phyloP scores from a whole-genome alignment of 2,113 vertebrate species.

The Nettapus auritus region DNA sequence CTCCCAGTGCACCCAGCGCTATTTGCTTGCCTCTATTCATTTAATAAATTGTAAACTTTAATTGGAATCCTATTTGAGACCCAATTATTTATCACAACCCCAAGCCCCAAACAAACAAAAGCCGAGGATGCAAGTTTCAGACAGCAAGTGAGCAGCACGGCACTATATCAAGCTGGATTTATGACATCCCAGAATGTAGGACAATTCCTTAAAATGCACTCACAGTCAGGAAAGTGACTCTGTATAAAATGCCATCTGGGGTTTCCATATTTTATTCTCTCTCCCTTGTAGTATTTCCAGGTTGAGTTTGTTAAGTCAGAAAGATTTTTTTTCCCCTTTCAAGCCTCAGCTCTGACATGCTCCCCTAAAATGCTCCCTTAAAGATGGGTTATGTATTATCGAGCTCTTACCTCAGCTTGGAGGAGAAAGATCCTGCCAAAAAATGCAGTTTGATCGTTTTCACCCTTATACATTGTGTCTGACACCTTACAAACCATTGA shows the following conservation, averaged over 20 bases:
- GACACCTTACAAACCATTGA: not conserved
- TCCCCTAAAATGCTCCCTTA: not conserved
- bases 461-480: not conserved
- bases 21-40: too few relatives aligned
- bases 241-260: constrained; percentile 45
- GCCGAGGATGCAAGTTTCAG: not conserved
- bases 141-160: not conserved
- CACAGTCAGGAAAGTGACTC: constrained; percentile 28
- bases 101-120: not conserved
- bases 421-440: not conserved
- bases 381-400: not conserved
- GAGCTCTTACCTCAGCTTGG: not conserved
- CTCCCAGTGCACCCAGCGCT: too few relatives aligned
- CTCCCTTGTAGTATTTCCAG: not conserved
- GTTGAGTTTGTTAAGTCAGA: constrained; percentile 47
- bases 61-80: too few relatives aligned
- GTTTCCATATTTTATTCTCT: constrained; percentile 49
- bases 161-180: constrained; percentile 8
- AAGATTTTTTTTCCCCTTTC: not conserved
- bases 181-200: constrained; percentile 16
- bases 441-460: not conserved
- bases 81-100: too few relatives aligned
- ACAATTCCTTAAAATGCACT: constrained; percentile 55
- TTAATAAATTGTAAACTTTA: too few relatives aligned
- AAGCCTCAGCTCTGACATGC: not conserved